Conservation (phyloP, 2,888 invertebrate species). For the Limnephilus auricula region DNA sequence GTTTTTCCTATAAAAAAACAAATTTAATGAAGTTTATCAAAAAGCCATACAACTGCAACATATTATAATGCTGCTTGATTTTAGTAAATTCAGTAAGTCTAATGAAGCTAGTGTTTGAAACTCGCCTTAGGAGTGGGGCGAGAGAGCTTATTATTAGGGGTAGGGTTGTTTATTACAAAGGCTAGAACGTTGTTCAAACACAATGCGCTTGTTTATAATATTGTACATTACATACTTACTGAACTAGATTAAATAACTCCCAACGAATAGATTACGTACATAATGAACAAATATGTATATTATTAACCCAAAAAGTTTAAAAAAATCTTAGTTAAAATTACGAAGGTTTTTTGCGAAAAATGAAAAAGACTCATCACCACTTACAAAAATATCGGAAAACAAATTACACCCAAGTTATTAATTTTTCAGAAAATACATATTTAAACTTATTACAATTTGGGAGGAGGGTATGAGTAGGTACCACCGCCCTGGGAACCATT, state of each 20-base stretch:
- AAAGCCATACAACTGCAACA: too few relatives aligned
- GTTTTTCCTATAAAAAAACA: too few relatives aligned
- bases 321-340: too few relatives aligned
- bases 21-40: too few relatives aligned
- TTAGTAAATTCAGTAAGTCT: not conserved
- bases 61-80: not conserved
- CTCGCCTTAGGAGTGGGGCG: not conserved
- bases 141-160: not conserved
- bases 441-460: too few relatives aligned
- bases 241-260: not conserved
- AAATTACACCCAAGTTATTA: not conserved
- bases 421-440: not conserved
- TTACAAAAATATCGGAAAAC: too few relatives aligned
- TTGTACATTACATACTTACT: not conserved
- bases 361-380: too few relatives aligned
- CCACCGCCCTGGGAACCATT: too few relatives aligned
- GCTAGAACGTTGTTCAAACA: not conserved
- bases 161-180: not conserved
- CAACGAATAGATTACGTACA: not conserved
- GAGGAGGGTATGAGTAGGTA: too few relatives aligned
- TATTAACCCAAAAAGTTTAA: too few relatives aligned
- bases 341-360: too few relatives aligned
- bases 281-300: not conserved
- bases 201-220: not conserved
- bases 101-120: not conserved